Evolutionary conservation across 37 sponge, comb jelly and placozoan species (phyloP).

Genomic region (Axinella damicornis): DNA sequence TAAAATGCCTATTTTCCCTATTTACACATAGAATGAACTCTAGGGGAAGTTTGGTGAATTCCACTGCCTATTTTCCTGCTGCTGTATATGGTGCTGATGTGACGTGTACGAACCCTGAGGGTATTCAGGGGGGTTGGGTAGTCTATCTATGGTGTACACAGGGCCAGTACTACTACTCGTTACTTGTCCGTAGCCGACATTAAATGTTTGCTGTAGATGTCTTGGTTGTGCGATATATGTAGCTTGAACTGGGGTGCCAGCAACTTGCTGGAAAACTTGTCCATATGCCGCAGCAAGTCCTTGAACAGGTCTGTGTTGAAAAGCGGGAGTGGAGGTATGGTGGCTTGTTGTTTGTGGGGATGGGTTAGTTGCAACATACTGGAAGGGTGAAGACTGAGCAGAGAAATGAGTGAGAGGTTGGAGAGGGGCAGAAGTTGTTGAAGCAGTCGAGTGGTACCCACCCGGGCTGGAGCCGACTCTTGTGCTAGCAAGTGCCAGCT

Average conservation of each 20-base stretch:
- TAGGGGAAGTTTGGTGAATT: conserved; percentile 18
- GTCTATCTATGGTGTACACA: background rate
- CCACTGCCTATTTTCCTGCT: conserved; percentile 10
- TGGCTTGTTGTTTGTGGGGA: background rate
- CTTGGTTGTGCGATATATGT: background rate
- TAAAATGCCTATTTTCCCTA: too few species aligned
- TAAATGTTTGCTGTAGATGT: background rate
- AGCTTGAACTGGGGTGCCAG: background rate
- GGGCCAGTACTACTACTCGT: background rate
- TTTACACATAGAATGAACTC: background rate
- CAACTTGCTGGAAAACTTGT: conserved; percentile 16
- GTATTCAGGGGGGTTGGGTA: conserved; percentile 7
- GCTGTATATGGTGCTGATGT: conserved; percentile 7
- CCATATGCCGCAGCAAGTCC: too few species aligned
- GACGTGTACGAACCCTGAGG: conserved; percentile 5
- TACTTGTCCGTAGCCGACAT: background rate
- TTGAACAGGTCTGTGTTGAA: background rate
- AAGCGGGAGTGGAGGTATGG: background rate
- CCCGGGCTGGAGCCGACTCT: background rate
- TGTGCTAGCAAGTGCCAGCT: conserved; percentile 2
- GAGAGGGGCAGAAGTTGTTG: conserved; percentile 18
- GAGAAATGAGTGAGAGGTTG: conserved; percentile 36
- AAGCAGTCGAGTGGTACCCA: background rate
- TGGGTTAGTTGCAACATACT: conserved; percentile 32
- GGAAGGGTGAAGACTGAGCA: conserved; percentile 22